Evolutionary conservation across 2,888 invertebrate genomes (phyloP).

Genomic region (Physocephala rufipes): DNA sequence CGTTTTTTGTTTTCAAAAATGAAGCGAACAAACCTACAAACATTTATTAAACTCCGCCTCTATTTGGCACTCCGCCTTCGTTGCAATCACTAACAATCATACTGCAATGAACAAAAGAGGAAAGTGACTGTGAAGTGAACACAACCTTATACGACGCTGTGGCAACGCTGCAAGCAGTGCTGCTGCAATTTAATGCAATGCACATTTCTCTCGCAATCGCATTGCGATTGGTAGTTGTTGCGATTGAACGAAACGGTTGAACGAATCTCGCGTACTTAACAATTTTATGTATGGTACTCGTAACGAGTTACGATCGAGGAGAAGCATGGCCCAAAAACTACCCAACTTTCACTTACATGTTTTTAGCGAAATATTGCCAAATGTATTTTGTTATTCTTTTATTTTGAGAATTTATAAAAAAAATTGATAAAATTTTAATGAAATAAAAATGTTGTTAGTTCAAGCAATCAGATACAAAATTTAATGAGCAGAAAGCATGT

Average conservation of each 20-base stretch:
- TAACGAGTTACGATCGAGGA: not conserved
- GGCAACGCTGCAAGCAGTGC: slow-evolving; percentile 16
- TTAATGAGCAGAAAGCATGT: not conserved
- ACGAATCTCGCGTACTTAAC: not conserved
- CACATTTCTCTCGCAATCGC: slow-evolving; percentile 17
- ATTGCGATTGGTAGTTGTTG: slow-evolving; percentile 13
- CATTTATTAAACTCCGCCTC: slow-evolving; percentile 26
- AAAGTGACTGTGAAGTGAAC: not conserved
- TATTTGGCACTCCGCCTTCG: slow-evolving; percentile 23
- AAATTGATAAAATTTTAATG: no score
- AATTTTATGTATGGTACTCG: no score
- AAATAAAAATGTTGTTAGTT: slow-evolving; percentile 8
- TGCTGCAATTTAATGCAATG: slow-evolving; percentile 4
- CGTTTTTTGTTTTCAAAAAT: not conserved
- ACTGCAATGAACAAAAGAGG: not conserved
- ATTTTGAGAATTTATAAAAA: no score
- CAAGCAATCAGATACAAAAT: not conserved
- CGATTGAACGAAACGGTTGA: not conserved
- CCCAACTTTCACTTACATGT: slow-evolving; percentile 23
- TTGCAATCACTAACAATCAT: not conserved
- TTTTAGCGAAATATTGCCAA: slow-evolving; percentile 18
- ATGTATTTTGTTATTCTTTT: not conserved
- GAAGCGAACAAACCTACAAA: not conserved
- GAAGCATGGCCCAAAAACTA: not conserved
- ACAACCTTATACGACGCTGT: not conserved